phyloP scores from a whole-genome alignment of 2,113 vertebrate genomes.

The Danio rerio region DNA sequence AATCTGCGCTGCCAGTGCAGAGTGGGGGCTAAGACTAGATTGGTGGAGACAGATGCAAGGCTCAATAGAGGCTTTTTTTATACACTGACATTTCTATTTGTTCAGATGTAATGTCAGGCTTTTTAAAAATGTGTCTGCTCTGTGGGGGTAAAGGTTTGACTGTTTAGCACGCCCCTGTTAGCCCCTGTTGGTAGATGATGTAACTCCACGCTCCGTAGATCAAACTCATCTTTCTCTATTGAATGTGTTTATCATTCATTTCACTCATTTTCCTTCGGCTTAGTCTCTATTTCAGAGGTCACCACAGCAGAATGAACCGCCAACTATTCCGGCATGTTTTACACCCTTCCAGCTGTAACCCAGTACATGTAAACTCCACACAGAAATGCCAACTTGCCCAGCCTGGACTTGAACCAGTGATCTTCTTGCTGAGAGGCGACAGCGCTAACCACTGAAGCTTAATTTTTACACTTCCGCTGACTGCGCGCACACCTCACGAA shows the following conservation, averaged over 20 bases:
- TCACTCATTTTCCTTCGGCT: too few relatives aligned
- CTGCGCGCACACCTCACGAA: too few relatives aligned
- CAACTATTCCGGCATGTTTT: too few relatives aligned
- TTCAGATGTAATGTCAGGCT: not conserved
- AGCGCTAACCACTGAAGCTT: too few relatives aligned
- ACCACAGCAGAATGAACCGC: too few relatives aligned
- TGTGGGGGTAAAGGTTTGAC: not conserved
- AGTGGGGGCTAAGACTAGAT: not conserved
- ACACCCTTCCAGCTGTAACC: too few relatives aligned
- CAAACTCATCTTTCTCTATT: not conserved
- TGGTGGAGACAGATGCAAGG: slow-evolving; percentile 1
- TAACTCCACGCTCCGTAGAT: not conserved
- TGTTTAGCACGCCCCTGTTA: not conserved
- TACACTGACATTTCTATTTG: slow-evolving; percentile 7
- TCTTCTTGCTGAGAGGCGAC: too few relatives aligned
- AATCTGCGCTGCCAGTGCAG: slow-evolving; percentile 57
- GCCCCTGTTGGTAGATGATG: not conserved
- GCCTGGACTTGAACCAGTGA: too few relatives aligned
- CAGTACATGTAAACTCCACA: too few relatives aligned
- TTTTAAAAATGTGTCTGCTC: not conserved
- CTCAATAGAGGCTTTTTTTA: slow-evolving; percentile 50
- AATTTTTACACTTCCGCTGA: too few relatives aligned
- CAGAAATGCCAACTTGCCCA: too few relatives aligned
- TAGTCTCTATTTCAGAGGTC: too few relatives aligned
- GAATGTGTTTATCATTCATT: not conserved